A percentile compares a stretch with the other conserved stretches of the same genome.
phyloP scores from a whole-genome alignment of 2,888 invertebrate genomes.

The Mesorhabditis belari region DNA sequence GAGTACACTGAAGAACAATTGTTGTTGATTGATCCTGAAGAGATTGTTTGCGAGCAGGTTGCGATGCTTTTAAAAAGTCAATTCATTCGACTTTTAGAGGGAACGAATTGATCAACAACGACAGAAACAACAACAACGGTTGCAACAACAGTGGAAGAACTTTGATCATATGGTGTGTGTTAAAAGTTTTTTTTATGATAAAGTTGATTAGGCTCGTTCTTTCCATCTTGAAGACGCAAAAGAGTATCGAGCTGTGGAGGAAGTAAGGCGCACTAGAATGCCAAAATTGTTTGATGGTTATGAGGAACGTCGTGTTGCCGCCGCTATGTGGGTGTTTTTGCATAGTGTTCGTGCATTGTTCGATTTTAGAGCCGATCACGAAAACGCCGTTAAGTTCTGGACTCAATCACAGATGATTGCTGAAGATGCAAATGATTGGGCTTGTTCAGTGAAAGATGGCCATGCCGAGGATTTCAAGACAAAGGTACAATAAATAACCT shows the following conservation, averaged over 20 bases:
- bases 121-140: constrained; percentile 78
- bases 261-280: constrained; percentile 13
- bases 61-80: neutral
- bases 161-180: constrained; percentile 91
- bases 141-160: constrained; percentile 93
- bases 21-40: constrained; percentile 47
- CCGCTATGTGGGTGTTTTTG: constrained; percentile 30
- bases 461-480: constrained; percentile 34
- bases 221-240: constrained; percentile 91
- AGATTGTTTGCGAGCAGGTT: constrained; percentile 43
- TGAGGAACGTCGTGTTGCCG: constrained; percentile 36
- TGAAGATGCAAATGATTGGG: constrained; percentile 31
- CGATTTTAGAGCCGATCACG: constrained; percentile 38
- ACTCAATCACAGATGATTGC: constrained; percentile 29
- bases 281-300: constrained; percentile 36
- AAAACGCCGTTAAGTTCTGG: constrained; percentile 32
- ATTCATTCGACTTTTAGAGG: constrained; percentile 34
- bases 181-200: too few relatives aligned
- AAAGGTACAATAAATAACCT: constrained; percentile 7
- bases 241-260: constrained; percentile 18
- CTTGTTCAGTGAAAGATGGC: constrained; percentile 25
- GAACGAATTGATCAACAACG: constrained; percentile 85
- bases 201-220: constrained; percentile 68
- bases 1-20: constrained; percentile 46
- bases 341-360: neutral